Evolutionary conservation across 2,797 vertebrate genomes (phyloP).

Genomic region (Hydrophis major): DNA sequence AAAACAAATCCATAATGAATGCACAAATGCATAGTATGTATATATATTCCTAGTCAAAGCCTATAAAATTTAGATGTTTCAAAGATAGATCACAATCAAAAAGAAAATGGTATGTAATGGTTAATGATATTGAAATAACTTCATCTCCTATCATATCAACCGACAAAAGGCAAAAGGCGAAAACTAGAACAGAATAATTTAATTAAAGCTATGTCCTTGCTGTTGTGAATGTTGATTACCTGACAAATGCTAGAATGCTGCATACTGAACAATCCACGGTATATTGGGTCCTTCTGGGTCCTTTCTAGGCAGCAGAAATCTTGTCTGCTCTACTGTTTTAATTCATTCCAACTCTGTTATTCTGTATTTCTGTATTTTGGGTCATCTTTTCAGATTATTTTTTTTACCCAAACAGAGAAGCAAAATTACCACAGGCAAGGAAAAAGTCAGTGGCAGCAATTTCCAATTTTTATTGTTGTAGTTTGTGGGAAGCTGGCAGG

Average conservation of each 20-base stretch:
- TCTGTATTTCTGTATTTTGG: no score
- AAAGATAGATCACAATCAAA: background rate
- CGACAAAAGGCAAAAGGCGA: background rate
- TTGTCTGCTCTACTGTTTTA: no score
- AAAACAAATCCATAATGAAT: background rate
- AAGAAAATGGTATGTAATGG: background rate
- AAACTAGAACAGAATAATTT: background rate
- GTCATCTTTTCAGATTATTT: no score
- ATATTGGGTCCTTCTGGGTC: no score
- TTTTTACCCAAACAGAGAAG: background rate
- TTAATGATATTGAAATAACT: background rate
- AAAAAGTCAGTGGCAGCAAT: background rate
- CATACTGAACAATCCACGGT: background rate
- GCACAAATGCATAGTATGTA: background rate
- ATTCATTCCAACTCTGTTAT: no score
- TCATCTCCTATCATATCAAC: background rate
- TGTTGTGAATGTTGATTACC: background rate
- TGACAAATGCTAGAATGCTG: background rate
- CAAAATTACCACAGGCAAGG: background rate
- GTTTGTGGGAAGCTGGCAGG: background rate
- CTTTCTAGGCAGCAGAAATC: no score
- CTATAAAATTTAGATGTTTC: background rate
- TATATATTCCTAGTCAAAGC: background rate
- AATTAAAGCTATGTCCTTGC: background rate
- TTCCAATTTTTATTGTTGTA: background rate